phyloP scores from a whole-genome alignment of 2,888 invertebrate genomes.

The Corythucha ciliata region DNA sequence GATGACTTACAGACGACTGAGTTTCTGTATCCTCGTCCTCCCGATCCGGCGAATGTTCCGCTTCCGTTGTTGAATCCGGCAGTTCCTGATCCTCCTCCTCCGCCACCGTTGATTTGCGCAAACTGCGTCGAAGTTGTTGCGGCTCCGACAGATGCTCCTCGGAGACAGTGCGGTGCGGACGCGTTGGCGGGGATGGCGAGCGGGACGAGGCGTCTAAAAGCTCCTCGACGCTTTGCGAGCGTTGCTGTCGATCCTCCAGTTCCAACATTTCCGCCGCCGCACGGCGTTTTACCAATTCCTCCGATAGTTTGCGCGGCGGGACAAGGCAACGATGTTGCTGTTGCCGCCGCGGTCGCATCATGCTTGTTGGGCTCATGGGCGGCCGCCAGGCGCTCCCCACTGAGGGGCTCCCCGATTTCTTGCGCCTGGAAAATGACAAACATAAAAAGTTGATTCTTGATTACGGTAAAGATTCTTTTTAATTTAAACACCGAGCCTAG shows the following conservation, averaged over 20 bases:
- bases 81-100: constrained; percentile 52
- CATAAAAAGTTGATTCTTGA: background rate
- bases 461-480: no score
- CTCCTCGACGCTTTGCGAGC: constrained; percentile 55
- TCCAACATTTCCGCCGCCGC: constrained; percentile 14
- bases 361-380: constrained; percentile 38
- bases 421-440: constrained; percentile 54
- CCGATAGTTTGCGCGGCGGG: background rate
- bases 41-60: constrained; percentile 10
- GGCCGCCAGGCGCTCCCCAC: constrained; percentile 49
- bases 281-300: background rate
- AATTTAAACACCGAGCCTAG: no score
- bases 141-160: constrained; percentile 23
- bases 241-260: constrained; percentile 21
- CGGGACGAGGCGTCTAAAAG: constrained; percentile 38
- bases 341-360: constrained; percentile 22
- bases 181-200: constrained; percentile 20
- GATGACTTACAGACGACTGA: constrained; percentile 33
- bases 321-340: constrained; percentile 12
- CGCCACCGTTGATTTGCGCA: constrained; percentile 46
- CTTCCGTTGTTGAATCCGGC: constrained; percentile 20
- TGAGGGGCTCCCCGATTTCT: constrained; percentile 58
- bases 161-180: constrained; percentile 19
- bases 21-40: constrained; percentile 4
- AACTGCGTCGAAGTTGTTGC: constrained; percentile 42